Conservation (phyloP, 2,888 invertebrate genomes). For the Eupithecia tripunctaria region DNA sequence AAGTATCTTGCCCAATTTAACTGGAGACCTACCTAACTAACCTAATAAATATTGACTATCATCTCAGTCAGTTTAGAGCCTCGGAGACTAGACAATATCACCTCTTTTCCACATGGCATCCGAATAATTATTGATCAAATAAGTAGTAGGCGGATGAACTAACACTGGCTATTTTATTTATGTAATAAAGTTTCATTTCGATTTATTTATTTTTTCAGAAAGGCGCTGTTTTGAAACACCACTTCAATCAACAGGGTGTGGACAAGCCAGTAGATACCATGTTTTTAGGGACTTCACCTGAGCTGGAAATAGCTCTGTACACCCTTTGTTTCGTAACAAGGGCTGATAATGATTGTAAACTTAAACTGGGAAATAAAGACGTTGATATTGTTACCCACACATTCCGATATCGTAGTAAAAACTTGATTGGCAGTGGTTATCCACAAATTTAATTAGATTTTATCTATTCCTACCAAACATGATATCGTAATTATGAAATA, state of each 20-base stretch:
- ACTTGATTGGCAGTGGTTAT: conserved; percentile 91
- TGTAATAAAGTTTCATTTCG: background rate
- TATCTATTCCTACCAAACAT: background rate
- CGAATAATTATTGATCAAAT: background rate
- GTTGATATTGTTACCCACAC: conserved; percentile 90
- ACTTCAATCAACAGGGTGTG: conserved; percentile 88
- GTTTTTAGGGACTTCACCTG: conserved; percentile 95
- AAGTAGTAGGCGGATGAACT: background rate
- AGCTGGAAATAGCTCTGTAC: conserved; percentile 95
- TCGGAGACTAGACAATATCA: background rate
- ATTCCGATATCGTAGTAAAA: conserved; percentile 90
- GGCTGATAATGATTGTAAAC: conserved; percentile 89
- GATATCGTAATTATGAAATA: background rate
- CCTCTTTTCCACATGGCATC: background rate
- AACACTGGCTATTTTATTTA: background rate
- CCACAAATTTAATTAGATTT: conserved; percentile 85
- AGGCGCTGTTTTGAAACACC: conserved; percentile 89
- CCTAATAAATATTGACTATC: too few relatives aligned
- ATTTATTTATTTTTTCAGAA: conserved; percentile 83
- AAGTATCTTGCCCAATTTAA: background rate
- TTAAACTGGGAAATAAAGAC: conserved; percentile 88
- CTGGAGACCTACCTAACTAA: background rate
- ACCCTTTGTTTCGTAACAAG: conserved; percentile 93
- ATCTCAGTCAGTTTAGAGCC: background rate
- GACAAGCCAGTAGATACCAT: conserved; percentile 91